Base-by-base conservation (phyloP, 2,797 vertebrate species). In the Rousettus madagascariensis region DNA sequence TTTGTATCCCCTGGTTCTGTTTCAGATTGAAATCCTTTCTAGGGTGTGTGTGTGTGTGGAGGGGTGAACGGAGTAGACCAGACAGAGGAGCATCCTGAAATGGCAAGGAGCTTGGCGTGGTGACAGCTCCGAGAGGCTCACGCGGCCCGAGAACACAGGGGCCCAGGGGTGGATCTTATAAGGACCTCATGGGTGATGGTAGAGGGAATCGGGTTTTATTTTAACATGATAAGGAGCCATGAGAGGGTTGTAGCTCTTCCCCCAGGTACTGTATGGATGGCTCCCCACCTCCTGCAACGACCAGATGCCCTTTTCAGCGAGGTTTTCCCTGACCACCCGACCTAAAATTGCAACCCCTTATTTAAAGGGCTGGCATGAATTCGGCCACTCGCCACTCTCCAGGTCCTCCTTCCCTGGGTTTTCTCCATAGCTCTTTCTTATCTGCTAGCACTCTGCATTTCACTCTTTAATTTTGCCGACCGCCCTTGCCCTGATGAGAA, bases 251-350 rank as follows among this genome's bases (percentile, higher is more conserved):
- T 7, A 17, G 0, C 69, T n/a, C 19, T 10, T 36, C 12, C 43
- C n/a, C n/a, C 0, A 3, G 51, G 28, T 41, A n/a, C 20, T 8
- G 9, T 28, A 0, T 1, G 7, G 20, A 15, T 55, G 3, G 0
- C 10, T 43, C 22, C 33, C 59, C 7, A 4, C 4, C 13, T 75
- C 41, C 36, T 90, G 19, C 2, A 1, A 6, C 55, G 59, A 77
- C 33, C 36, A 4, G 22, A 26, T 0, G 51, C 4, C 53, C 59
- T n/a, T 26, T 66, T n/a, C 13, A 11, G n/a, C 0, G 26, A 68
- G 38, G 46, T 17, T 74, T 65, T n/a, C 77, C 46, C 30, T 0
- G 61, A 28, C 55, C n/a, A 28, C 41, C 20, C 8, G 15, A 24
- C 3, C 33, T 13, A 49, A 59, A 38, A 10, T 22, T 4, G 3